Evolutionary conservation across 1,140 invertebrate species (phyloP).

Genomic region (Drosophila kanapiae): DNA sequence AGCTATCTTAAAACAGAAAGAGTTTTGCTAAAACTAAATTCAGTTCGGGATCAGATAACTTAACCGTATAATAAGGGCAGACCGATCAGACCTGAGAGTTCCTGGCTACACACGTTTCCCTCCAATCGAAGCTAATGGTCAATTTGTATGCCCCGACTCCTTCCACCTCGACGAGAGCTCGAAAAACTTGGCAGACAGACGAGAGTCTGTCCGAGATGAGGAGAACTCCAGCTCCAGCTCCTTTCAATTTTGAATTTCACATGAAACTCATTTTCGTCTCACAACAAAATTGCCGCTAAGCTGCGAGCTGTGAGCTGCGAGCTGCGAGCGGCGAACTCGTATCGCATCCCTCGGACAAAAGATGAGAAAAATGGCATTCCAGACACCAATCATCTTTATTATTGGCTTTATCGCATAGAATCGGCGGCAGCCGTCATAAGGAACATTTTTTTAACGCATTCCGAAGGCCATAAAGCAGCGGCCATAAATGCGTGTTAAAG

Average conservation of each 20-base stretch:
- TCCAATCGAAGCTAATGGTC: conserved; percentile 22
- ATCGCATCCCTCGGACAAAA: conserved; percentile 26
- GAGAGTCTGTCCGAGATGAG: conserved; percentile 29
- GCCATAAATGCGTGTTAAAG: conserved; percentile 78
- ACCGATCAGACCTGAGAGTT: not conserved
- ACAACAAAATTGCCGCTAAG: conserved; percentile 60
- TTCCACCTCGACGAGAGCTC: not conserved
- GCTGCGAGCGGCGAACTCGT: conserved; percentile 39
- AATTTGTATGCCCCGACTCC: conserved; percentile 23
- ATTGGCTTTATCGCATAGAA: conserved; percentile 60
- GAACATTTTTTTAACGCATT: conserved; percentile 61
- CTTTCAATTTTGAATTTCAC: conserved; percentile 50
- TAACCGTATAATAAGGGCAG: not conserved
- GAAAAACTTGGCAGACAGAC: conserved; percentile 2
- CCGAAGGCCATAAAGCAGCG: conserved; percentile 74
- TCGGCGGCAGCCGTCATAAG: conserved; percentile 38
- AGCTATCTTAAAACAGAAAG: not conserved
- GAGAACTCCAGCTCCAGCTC: conserved; percentile 13
- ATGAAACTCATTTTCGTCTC: conserved; percentile 57
- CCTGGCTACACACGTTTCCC: conserved; percentile 9
- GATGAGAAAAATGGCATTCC: conserved; percentile 56
- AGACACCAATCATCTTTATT: conserved; percentile 79
- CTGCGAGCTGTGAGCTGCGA: too few species aligned
- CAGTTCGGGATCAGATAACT: not conserved
- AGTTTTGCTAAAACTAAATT: not conserved